Percentiles rank a stretch among this genome's conserved stretches.
Evolutionary conservation across 1,140 invertebrate genomes (phyloP).

Genomic region (Drosophila saltans): DNA sequence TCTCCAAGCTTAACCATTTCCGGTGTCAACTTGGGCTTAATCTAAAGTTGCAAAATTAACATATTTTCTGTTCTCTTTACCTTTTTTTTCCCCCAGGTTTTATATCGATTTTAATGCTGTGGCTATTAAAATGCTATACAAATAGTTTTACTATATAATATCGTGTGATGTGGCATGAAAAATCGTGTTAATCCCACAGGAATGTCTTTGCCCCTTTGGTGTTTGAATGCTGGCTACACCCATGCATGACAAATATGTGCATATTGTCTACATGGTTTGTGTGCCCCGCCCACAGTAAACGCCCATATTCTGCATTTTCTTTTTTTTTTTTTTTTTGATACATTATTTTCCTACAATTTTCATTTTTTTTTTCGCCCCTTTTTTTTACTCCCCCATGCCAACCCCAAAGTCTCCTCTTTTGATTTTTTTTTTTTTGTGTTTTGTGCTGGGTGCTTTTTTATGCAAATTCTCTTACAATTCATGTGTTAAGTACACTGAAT

Average conservation of each 20-base stretch:
- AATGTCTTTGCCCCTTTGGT: not conserved
- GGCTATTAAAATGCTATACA: no score
- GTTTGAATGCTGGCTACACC: not conserved
- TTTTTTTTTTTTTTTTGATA: not conserved
- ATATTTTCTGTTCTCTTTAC: no score
- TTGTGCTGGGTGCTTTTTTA: slow-evolving; percentile 42
- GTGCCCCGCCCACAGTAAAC: not conserved
- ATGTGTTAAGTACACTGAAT: slow-evolving; percentile 67
- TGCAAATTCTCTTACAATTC: slow-evolving; percentile 74
- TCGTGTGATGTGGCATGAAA: no score
- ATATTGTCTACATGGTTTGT: not conserved
- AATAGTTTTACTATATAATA: no score
- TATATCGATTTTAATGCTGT: no score
- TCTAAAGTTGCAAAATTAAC: no score
- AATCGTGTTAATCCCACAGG: not conserved
- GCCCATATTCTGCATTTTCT: not conserved
- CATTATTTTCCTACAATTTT: not conserved
- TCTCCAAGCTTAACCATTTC: no score
- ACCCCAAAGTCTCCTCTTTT: no score
- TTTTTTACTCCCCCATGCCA: no score
- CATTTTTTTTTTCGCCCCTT: no score
- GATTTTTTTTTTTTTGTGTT: slow-evolving; percentile 27
- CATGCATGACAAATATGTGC: slow-evolving; percentile 7
- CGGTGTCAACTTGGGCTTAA: no score
- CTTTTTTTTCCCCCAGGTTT: no score